phyloP scores from a whole-genome alignment of 2,113 vertebrate species.

The Heloderma charlesbogerti region DNA sequence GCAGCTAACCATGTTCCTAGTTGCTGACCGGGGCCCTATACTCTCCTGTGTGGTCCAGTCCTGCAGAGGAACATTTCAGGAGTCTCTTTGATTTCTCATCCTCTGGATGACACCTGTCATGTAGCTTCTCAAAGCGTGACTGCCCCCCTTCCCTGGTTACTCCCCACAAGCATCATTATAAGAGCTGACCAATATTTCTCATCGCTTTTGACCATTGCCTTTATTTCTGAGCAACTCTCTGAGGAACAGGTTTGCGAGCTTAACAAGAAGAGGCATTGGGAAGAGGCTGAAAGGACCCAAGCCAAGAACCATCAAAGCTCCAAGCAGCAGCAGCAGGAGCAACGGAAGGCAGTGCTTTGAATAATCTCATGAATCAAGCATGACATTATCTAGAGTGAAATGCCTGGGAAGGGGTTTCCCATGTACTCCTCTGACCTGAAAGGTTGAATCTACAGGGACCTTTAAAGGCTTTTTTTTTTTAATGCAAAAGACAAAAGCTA shows the following conservation, averaged over 20 bases:
- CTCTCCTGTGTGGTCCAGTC: not conserved
- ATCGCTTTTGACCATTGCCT: not conserved
- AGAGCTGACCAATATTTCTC: not conserved
- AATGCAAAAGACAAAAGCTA: constrained; percentile 73
- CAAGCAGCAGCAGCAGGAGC: constrained; percentile 30
- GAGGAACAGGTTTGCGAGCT: constrained; percentile 25
- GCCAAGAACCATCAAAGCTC: constrained; percentile 23
- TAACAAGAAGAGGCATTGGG: constrained; percentile 28
- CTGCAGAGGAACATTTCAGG: not conserved
- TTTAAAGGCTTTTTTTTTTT: constrained; percentile 67
- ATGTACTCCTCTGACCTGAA: constrained; percentile 73
- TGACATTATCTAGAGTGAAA: constrained; percentile 74
- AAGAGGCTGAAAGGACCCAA: constrained; percentile 35
- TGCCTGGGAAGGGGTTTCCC: constrained; percentile 74
- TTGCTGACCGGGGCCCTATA: not conserved
- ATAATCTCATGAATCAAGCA: constrained; percentile 70
- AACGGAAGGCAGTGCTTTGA: constrained; percentile 44
- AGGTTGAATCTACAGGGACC: constrained; percentile 65
- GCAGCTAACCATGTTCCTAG: too few species aligned
- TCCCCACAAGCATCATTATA: not conserved
- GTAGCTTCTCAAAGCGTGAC: not conserved
- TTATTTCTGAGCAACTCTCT: not conserved
- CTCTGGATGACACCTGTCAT: not conserved
- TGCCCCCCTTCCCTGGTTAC: not conserved
- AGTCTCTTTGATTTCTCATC: not conserved